Conservation (phyloP, 2,113 vertebrate species). For the Thamnophis sirtalis region DNA sequence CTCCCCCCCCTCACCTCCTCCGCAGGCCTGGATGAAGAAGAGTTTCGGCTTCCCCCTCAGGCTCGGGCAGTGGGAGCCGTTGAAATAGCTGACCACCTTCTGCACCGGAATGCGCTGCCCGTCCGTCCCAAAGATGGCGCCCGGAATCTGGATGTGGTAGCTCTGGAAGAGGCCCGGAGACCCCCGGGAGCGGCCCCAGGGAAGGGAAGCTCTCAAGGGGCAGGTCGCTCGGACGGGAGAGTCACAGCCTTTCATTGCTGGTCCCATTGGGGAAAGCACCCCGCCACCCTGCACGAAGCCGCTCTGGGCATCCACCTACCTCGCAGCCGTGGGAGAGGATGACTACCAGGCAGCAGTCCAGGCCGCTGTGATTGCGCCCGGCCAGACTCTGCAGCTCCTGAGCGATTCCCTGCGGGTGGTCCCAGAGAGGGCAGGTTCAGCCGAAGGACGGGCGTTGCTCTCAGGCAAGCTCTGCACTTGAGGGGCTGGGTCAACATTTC, state of each 20-base stretch:
- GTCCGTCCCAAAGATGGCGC: slow-evolving; percentile 84
- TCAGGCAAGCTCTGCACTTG: too few relatives aligned
- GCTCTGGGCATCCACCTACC: slow-evolving; percentile 57
- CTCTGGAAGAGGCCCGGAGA: background rate
- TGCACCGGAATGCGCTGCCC: slow-evolving; percentile 78
- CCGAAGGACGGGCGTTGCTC: too few relatives aligned
- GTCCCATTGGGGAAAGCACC: background rate
- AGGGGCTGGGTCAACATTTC: too few relatives aligned
- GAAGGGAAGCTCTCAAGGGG: too few relatives aligned
- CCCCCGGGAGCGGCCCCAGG: background rate
- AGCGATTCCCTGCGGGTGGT: slow-evolving; percentile 72
- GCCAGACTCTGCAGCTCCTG: slow-evolving; percentile 71
- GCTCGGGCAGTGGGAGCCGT: slow-evolving; percentile 79
- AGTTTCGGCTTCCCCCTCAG: slow-evolving; percentile 93
- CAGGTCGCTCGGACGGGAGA: background rate
- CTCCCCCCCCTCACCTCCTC: slow-evolving; percentile 76
- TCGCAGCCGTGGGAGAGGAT: slow-evolving; percentile 92
- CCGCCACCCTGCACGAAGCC: accelerated
- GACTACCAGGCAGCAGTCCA: slow-evolving; percentile 88
- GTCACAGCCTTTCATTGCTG: background rate
- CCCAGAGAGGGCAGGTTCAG: background rate
- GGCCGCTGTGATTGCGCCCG: slow-evolving; percentile 68
- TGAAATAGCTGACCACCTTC: slow-evolving; percentile 84
- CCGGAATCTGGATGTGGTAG: slow-evolving; percentile 84
- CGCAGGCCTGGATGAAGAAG: slow-evolving; percentile 97